phyloP scores from a whole-genome alignment of 2,797 vertebrate genomes.

The Lemur catta region DNA sequence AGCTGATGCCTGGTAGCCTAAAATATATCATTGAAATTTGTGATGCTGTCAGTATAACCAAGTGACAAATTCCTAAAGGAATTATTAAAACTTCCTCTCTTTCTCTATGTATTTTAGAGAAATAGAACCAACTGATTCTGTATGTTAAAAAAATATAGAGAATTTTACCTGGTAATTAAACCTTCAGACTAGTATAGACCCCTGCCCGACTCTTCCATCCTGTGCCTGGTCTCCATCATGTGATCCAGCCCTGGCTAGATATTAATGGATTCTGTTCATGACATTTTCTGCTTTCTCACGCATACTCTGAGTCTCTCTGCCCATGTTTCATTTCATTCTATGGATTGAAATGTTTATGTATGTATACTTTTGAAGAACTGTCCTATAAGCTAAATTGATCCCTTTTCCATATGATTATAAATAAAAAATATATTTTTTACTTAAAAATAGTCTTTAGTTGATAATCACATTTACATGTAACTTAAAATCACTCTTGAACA shows the following conservation, averaged over 20 bases:
- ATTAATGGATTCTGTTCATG: background rate
- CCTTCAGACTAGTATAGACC: background rate
- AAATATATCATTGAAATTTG: background rate
- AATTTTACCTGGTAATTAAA: background rate
- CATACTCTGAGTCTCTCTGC: background rate
- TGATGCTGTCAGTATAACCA: background rate
- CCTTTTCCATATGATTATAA: background rate
- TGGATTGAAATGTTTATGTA: background rate
- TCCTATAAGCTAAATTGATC: background rate
- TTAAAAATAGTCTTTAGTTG: background rate
- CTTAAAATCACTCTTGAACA: background rate
- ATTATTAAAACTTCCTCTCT: background rate
- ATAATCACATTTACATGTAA: background rate
- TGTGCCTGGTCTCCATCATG: background rate
- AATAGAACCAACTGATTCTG: background rate
- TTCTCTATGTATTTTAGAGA: background rate
- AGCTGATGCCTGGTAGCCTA: background rate
- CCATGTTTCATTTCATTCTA: background rate
- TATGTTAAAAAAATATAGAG: background rate
- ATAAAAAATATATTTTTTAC: background rate
- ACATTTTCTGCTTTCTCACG: background rate
- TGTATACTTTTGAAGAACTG: background rate
- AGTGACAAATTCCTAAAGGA: background rate
- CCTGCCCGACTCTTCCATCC: fast-evolving
- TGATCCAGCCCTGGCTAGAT: no score